phyloP scores from a whole-genome alignment of 2,113 vertebrate species.

The Salvelinus namaycush region DNA sequence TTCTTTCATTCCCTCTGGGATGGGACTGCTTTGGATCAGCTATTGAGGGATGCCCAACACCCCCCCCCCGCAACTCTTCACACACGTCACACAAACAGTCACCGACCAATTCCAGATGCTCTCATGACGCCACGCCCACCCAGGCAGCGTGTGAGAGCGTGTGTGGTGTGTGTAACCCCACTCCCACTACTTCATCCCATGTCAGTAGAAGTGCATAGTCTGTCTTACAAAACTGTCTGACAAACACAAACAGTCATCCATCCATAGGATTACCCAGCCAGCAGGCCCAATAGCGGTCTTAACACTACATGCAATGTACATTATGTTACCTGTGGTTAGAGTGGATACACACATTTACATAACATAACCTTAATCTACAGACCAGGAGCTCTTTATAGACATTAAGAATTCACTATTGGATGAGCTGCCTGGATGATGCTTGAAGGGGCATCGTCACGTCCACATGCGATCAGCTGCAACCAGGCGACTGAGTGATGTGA shows the following conservation, averaged over 20 bases:
- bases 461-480: no score
- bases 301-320: background rate
- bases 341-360: background rate
- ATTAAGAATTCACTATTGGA: background rate
- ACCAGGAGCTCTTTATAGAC: background rate
- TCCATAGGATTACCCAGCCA: background rate
- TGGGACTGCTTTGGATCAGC: constrained; percentile 33
- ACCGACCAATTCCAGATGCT: constrained; percentile 48
- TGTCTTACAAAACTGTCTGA: constrained; percentile 11
- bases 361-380: background rate
- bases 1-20: background rate
- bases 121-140: constrained; percentile 58
- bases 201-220: constrained; percentile 52
- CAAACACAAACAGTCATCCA: constrained; percentile 2
- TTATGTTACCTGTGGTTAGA: background rate
- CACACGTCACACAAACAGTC: constrained; percentile 1
- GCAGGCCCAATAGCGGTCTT: background rate
- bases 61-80: constrained; percentile 11
- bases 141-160: constrained; percentile 25
- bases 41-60: constrained; percentile 19
- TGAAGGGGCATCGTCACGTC: no score
- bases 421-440: no score
- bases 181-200: constrained; percentile 51
- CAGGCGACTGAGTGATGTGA: no score
- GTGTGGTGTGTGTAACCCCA: constrained; percentile 18